Percentiles rank a stretch among this genome's conserved stretches.
Evolutionary conservation across 1,140 invertebrate genomes (phyloP).

Genomic region (Lordiphosa stackelbergi): DNA sequence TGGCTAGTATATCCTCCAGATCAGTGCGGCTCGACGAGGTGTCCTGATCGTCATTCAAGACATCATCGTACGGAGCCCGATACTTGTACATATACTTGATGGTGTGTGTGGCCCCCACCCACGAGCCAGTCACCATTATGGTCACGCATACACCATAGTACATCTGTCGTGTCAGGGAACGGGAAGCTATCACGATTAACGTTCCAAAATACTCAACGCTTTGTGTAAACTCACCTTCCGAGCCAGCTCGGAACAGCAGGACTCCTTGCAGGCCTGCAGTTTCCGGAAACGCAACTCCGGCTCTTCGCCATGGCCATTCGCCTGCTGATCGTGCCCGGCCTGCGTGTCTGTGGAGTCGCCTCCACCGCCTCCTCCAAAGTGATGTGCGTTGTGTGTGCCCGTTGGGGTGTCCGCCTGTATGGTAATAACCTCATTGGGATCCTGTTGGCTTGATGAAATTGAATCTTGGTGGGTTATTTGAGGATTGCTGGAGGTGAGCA

Average conservation of each 20-base stretch:
- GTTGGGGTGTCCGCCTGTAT: conserved; percentile 72
- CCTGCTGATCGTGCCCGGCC: conserved; percentile 39
- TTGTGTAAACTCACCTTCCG: conserved; percentile 80
- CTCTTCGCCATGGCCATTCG: conserved; percentile 58
- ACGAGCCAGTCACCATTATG: conserved; percentile 88
- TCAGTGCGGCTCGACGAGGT: conserved; percentile 76
- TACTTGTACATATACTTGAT: conserved; percentile 90
- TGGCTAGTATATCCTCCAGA: conserved; percentile 77
- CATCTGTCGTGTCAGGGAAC: conserved; percentile 79
- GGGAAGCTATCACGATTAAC: neutral
- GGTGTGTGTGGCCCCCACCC: conserved; percentile 92
- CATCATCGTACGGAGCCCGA: conserved; percentile 76
- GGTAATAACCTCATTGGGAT: conserved; percentile 76
- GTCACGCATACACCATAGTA: conserved; percentile 92
- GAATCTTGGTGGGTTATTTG: conserved; percentile 80
- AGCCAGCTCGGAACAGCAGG: conserved; percentile 84
- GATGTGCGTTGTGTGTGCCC: conserved; percentile 46
- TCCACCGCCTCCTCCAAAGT: conserved; percentile 40
- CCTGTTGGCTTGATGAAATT: conserved; percentile 79
- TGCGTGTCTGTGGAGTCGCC: conserved; percentile 49
- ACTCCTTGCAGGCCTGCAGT: conserved; percentile 80
- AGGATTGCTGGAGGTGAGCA: conserved; percentile 74
- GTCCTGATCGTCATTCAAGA: conserved; percentile 76
- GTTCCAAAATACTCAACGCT: neutral
- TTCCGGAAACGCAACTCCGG: conserved; percentile 54